Evolutionary conservation across 2,113 vertebrate species (phyloP).

Genomic region (Bungarus multicinctus): DNA sequence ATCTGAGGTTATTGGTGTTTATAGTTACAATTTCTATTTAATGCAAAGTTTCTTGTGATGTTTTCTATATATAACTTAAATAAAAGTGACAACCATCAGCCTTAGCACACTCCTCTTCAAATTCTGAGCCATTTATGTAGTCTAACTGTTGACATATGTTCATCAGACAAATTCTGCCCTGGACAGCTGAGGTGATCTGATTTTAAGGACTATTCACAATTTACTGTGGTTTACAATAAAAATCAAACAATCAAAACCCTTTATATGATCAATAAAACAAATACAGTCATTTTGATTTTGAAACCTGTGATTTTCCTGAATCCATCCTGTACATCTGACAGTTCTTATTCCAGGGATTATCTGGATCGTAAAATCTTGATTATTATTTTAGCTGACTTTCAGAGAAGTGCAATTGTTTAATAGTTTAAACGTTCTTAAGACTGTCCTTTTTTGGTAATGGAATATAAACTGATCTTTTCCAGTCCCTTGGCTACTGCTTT

Average conservation of each 20-base stretch:
- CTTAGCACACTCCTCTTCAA: neutral
- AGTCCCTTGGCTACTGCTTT: neutral
- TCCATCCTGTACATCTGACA: neutral
- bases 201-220: neutral
- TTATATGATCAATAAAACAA: neutral
- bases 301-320: neutral
- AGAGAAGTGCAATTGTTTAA: neutral
- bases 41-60: neutral
- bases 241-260: neutral
- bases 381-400: neutral
- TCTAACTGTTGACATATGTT: neutral
- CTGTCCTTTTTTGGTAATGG: neutral
- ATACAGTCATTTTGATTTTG: neutral
- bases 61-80: neutral
- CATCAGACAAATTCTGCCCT: neutral
- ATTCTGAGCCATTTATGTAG: neutral
- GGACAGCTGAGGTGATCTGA: neutral
- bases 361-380: neutral
- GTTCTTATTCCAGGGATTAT: neutral
- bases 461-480: neutral
- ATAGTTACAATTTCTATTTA: neutral
- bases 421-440: neutral
- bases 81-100: neutral
- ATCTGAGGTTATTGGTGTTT: neutral
- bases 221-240: neutral